Evolutionary conservation across 2,113 vertebrate genomes (phyloP).

Genomic region (Brachirus orientalis): DNA sequence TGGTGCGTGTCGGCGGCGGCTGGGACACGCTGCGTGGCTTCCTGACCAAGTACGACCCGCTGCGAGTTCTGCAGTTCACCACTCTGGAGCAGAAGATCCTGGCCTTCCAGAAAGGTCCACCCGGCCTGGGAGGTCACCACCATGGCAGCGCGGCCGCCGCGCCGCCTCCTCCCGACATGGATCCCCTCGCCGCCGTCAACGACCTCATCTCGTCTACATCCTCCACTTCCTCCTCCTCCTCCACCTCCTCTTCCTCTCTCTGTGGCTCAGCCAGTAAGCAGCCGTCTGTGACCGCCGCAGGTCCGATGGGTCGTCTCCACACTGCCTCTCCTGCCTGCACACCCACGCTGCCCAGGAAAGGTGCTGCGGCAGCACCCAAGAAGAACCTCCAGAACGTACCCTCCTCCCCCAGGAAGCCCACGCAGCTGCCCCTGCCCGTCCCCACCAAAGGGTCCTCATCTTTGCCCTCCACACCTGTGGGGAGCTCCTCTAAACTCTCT

Average conservation of each 20-base stretch:
- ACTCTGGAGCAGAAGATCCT: conserved; percentile 97
- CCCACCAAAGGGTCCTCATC: conserved; percentile 54
- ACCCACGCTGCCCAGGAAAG: conserved; percentile 68
- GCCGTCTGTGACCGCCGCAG: neutral
- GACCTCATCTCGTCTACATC: conserved; percentile 76
- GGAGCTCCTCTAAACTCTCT: conserved; percentile 30
- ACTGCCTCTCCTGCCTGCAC: conserved; percentile 75
- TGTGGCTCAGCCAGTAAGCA: conserved; percentile 67
- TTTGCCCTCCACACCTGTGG: conserved; percentile 46
- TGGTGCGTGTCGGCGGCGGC: conserved; percentile 98
- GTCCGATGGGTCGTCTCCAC: conserved; percentile 66
- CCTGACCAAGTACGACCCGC: conserved; percentile 94
- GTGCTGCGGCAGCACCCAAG: conserved; percentile 49
- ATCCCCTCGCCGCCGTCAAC: conserved; percentile 88
- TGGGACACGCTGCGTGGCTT: conserved; percentile 99
- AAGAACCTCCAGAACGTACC: conserved; percentile 62
- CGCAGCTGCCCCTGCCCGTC: conserved; percentile 63
- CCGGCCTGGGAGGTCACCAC: conserved; percentile 65
- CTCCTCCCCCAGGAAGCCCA: conserved; percentile 67
- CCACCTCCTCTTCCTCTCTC: conserved; percentile 52
- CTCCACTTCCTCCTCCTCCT: conserved; percentile 47
- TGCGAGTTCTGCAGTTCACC: conserved; percentile 93
- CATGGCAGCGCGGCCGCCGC: conserved; percentile 34
- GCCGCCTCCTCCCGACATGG: conserved; percentile 86
- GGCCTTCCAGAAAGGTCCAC: conserved; percentile 91